Base-by-base conservation (phyloP, 2,797 vertebrate species). In the Sebastes paucispinis region DNA sequence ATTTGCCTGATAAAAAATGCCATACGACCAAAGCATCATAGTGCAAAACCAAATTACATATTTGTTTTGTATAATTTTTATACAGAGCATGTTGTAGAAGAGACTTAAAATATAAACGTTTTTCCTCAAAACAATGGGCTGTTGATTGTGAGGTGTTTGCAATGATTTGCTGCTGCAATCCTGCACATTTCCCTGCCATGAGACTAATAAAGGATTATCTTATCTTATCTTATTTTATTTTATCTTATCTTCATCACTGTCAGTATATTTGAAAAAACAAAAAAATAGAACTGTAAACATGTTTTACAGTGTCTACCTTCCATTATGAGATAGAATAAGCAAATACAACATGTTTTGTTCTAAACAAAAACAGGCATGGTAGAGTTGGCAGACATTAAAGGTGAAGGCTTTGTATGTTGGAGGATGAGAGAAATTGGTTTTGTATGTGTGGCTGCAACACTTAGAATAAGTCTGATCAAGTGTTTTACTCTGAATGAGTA, bases 371-470 rank as follows among this genome's bases (percentile, higher is more conserved):
- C 5, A 69, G 63, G 11, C 36, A 36, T 14, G 6, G 20, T 9
- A 5, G 52, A 66, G 27, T 43, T 71, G 29, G 36, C 16, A 39
- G 8, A 58, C 24, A 36, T 5, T 24, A 55, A 10, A 68, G 36
- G 24, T 69, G 31, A 36, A 70, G 9, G 29, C 20, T 79, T 36
- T 52, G 12, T 32, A 20, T 76, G 20, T 36, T 14, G 4, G 16
- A 6, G 5, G 29, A 55, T 11, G 27, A 60, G 6, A 62, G 12
- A 54, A n/a, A 29, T 24, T 13, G 10, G n/a, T 1, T 55, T 25
- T 60, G 8, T 27, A 12, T 54, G 31, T 65, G 12, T 24, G 20
- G 58, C 18, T 73, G 67, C 34, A 75, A 80, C n/a, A 62, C 27
- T 66, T 47, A n/a, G 3, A 58, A 13, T 34, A 36, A 69, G 8